A percentile compares a stretch with the other conserved stretches of the same genome.
These are phyloP conservation scores for Psilopsiagon aymara DNA, from an alignment of 2,113 vertebrate genomes.

Conservation along the genomic window DNA sequence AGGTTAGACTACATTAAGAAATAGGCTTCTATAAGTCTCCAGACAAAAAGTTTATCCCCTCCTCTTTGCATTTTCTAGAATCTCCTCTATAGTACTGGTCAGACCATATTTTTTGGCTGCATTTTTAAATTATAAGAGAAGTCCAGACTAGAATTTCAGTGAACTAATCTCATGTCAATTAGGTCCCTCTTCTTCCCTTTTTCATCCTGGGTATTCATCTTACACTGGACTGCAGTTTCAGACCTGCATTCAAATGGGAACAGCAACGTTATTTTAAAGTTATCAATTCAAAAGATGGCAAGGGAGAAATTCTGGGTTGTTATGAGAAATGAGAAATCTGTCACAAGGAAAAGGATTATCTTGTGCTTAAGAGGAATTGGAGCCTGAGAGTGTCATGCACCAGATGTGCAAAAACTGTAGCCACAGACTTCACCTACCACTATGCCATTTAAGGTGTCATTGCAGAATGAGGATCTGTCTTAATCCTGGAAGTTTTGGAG, in stretches of 20 bases:
- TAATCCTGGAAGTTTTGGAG: constrained; percentile 19
- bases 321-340: constrained; percentile 61
- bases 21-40: not conserved
- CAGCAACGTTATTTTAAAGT: constrained; percentile 58
- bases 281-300: constrained; percentile 66
- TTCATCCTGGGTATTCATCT: not conserved
- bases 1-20: not conserved
- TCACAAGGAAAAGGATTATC: constrained; percentile 32
- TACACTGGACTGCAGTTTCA: constrained; percentile 31
- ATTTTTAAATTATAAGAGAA: not conserved
- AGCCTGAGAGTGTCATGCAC: not conserved
- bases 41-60: not conserved
- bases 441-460: not conserved
- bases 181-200: not conserved
- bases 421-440: not conserved
- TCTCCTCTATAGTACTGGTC: not conserved
- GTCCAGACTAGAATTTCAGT: not conserved
- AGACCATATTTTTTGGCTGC: not conserved
- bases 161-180: not conserved
- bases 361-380: not conserved
- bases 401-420: not conserved
- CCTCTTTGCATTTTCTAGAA: not conserved
- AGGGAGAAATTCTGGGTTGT: constrained; percentile 53
- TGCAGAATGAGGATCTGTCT: not conserved
- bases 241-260: constrained; percentile 13